phyloP scores from a whole-genome alignment of 2,888 invertebrate species.

The Fragum sueziense region DNA sequence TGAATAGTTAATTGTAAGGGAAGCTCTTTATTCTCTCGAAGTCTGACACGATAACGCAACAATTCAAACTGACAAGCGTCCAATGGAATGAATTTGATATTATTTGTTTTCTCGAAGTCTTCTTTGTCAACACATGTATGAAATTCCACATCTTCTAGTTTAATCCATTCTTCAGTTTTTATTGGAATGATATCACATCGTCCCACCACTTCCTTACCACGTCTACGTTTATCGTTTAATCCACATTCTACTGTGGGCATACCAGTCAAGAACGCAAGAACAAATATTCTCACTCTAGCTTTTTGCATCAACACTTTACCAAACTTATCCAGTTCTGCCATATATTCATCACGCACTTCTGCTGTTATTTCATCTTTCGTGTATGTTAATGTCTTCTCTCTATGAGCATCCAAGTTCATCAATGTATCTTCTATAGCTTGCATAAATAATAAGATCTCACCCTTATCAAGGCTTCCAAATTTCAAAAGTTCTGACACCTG shows the following conservation, averaged over 20 bases:
- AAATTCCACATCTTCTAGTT: constrained; percentile 96
- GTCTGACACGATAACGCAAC: constrained; percentile 96
- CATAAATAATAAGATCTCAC: constrained; percentile 96
- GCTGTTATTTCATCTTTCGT: constrained; percentile 82
- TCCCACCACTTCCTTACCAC: constrained; percentile 99
- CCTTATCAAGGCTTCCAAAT: constrained; percentile 93
- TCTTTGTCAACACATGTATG: constrained; percentile 96
- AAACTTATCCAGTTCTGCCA: constrained; percentile 78
- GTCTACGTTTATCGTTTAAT: constrained; percentile 97
- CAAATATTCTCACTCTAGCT: constrained; percentile 96
- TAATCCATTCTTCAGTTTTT: constrained; percentile 98
- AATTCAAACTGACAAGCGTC: constrained; percentile 99
- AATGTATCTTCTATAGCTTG: constrained; percentile 95
- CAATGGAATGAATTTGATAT: constrained; percentile 88
- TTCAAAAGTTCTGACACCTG: constrained; percentile 97
- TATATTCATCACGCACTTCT: constrained; percentile 82
- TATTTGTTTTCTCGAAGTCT: constrained; percentile 88
- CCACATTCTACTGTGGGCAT: constrained; percentile 97
- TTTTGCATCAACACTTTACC: constrained; percentile 87
- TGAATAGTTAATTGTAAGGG: constrained; percentile 96
- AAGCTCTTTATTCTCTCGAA: constrained; percentile 89
- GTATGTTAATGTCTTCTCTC: constrained; percentile 80
- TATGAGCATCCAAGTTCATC: constrained; percentile 77
- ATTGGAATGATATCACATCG: constrained; percentile 98
- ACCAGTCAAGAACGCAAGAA: constrained; percentile 97